Evolutionary conservation across 2,113 vertebrate species (phyloP).

Genomic region (Balaeniceps rex): DNA sequence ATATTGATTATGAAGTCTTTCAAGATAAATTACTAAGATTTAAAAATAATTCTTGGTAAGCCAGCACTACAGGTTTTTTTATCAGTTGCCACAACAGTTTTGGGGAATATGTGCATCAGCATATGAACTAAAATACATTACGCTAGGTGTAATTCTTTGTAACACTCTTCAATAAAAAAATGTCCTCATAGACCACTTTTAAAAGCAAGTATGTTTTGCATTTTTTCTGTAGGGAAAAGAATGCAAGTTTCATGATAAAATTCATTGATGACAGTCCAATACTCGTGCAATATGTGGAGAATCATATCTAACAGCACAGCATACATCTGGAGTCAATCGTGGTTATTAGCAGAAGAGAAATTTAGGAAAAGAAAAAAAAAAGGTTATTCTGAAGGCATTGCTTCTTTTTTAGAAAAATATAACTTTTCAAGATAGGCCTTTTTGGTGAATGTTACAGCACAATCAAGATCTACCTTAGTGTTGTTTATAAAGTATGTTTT

Average conservation of each 20-base stretch:
- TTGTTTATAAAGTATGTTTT: not conserved
- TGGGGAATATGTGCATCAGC: not conserved
- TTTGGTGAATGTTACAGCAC: not conserved
- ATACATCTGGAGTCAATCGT: not conserved
- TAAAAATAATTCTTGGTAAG: not conserved
- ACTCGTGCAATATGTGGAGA: not conserved
- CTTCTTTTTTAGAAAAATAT: not conserved
- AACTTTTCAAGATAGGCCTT: not conserved
- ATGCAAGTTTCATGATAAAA: not conserved
- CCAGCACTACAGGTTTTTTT: not conserved
- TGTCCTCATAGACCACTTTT: not conserved
- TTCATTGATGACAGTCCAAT: not conserved
- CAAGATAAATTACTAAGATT: conserved; percentile 28
- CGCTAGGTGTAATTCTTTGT: not conserved
- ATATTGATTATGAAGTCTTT: conserved; percentile 25
- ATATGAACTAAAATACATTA: not conserved
- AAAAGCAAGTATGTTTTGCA: not conserved
- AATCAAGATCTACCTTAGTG: not conserved
- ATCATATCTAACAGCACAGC: not conserved
- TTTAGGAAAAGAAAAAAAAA: not conserved
- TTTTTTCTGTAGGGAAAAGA: not conserved
- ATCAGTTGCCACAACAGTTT: not conserved
- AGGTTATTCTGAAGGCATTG: not conserved
- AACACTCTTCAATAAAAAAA: not conserved
- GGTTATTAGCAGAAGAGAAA: not conserved